phyloP scores from a whole-genome alignment of 1,140 invertebrate species.

The Diabrotica virgifera region DNA sequence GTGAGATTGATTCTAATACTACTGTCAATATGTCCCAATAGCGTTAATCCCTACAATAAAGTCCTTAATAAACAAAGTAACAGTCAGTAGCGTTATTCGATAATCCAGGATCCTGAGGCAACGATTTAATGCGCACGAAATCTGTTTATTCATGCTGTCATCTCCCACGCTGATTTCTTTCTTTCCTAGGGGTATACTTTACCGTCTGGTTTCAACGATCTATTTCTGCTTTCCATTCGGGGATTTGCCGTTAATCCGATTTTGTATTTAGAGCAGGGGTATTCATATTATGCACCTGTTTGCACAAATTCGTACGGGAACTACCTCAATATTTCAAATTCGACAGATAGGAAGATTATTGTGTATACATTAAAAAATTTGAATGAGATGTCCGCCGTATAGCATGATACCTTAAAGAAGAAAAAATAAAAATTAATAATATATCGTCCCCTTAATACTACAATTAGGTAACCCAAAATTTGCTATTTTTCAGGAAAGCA shows the following conservation, averaged over 20 bases:
- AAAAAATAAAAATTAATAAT: too few species aligned
- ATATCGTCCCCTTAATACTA: too few species aligned
- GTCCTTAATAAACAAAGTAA: neutral
- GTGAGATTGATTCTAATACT: too few species aligned
- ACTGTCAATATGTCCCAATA: constrained; percentile 4
- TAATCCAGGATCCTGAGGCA: neutral
- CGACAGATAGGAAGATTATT: too few species aligned
- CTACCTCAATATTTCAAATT: too few species aligned
- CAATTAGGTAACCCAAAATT: too few species aligned
- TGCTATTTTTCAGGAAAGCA: too few species aligned
- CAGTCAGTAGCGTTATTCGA: neutral
- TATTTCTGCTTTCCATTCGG: neutral
- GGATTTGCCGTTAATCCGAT: constrained; percentile 22
- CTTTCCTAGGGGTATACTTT: constrained; percentile 23
- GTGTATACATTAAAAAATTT: too few species aligned
- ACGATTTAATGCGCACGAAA: constrained; percentile 13
- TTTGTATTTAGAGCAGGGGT: constrained; percentile 11
- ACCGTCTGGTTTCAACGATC: constrained; percentile 9
- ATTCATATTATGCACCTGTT: constrained; percentile 23
- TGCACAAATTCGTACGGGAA: neutral
- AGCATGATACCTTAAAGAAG: too few species aligned
- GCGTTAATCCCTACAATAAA: neutral
- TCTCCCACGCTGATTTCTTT: constrained; percentile 40
- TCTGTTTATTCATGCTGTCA: constrained; percentile 28
- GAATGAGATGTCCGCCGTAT: too few species aligned